These are phyloP conservation scores for Coenonympha glycerion DNA, from an alignment of 2,888 invertebrate species.

Conservation along the genomic window DNA sequence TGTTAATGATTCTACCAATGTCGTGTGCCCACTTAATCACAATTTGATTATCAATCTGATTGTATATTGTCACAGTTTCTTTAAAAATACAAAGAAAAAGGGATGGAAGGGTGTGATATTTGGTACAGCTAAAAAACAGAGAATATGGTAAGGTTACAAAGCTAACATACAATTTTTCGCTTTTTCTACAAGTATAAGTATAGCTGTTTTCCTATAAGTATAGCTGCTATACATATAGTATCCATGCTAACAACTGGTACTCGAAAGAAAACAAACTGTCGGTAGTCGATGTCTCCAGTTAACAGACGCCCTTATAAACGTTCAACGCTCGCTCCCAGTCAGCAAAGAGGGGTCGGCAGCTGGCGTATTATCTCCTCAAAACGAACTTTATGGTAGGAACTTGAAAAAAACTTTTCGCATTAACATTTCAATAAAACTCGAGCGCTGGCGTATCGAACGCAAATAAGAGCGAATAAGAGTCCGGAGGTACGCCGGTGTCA, in stretches of 20 bases:
- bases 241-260: neutral
- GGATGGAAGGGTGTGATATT: no score
- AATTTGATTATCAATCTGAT: no score
- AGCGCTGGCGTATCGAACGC: constrained; percentile 38
- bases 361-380: constrained; percentile 56
- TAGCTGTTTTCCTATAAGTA: no score
- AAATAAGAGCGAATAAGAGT: constrained; percentile 35
- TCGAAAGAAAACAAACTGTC: neutral
- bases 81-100: no score
- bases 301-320: constrained; percentile 25
- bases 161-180: no score
- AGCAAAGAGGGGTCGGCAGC: constrained; percentile 60
- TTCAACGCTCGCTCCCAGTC: constrained; percentile 44
- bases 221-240: no score
- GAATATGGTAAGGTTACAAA: no score
- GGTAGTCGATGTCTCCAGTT: neutral
- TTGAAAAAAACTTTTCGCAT: constrained; percentile 44
- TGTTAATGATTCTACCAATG: no score
- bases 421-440: constrained; percentile 52
- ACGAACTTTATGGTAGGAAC: constrained; percentile 42
- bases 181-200: no score
- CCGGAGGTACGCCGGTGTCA: constrained; percentile 32
- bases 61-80: no score
- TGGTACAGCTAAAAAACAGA: no score
- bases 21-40: no score